A percentile compares a stretch with the other conserved stretches of the same genome.
phyloP scores from a whole-genome alignment of 2,797 vertebrate genomes.

The Acestrorhynchus altus region DNA sequence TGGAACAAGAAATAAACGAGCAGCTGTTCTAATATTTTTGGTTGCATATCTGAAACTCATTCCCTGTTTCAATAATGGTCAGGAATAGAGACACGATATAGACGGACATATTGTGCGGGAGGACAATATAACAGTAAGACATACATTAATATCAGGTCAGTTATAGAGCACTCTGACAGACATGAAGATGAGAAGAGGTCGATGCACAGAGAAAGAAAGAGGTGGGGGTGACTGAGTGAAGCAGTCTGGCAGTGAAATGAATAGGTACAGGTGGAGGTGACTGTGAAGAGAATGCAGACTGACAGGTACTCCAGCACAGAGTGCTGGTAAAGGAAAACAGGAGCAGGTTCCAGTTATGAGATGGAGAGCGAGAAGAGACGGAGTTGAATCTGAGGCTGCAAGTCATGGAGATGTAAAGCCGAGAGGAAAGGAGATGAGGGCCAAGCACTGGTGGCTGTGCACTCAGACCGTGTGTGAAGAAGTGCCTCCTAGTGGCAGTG shows the following conservation, averaged over 20 bases:
- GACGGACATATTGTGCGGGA: neutral
- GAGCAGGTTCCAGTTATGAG: neutral
- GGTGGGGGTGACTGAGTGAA: neutral
- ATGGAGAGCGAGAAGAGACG: neutral
- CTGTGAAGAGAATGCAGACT: neutral
- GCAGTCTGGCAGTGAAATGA: constrained; percentile 4
- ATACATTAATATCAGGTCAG: neutral
- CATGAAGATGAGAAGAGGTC: no score
- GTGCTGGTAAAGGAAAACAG: neutral
- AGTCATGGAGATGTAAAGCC: neutral
- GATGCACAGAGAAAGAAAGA: neutral
- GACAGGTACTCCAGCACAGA: neutral
- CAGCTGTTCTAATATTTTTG: no score
- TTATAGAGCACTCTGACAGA: neutral
- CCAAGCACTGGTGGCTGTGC: neutral
- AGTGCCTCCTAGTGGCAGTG: neutral
- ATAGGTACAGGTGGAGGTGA: neutral
- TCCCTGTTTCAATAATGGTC: neutral
- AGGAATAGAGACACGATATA: neutral
- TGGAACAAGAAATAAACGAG: no score
- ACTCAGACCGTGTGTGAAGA: neutral
- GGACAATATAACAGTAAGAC: no score
- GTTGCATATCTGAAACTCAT: no score
- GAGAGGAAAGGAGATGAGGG: neutral
- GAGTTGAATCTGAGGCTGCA: neutral